These are phyloP conservation scores for Dolichallabes microphthalmus DNA, from an alignment of 2,113 vertebrate species.

Conservation along the genomic window DNA sequence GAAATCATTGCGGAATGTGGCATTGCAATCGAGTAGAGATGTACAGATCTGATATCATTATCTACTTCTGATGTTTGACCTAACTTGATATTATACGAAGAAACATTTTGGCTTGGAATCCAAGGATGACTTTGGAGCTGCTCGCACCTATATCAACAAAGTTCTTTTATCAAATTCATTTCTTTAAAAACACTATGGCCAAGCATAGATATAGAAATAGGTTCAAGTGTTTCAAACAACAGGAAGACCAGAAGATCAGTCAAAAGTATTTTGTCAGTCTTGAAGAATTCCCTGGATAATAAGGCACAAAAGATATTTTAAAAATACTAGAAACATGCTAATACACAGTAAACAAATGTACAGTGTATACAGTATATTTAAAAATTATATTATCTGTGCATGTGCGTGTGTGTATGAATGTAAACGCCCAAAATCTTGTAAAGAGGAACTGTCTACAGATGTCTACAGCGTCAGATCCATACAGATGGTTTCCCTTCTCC, in stretches of 20 bases:
- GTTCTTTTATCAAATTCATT: background rate
- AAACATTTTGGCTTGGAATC: background rate
- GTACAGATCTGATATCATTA: conserved; percentile 26
- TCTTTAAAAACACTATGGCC: background rate
- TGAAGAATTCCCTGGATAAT: conserved; percentile 21
- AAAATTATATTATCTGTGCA: background rate
- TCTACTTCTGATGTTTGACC: background rate
- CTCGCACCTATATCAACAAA: conserved; percentile 6
- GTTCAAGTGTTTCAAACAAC: background rate
- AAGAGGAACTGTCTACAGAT: background rate
- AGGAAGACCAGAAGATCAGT: conserved; percentile 18
- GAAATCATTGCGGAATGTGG: conserved; percentile 45
- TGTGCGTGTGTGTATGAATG: background rate
- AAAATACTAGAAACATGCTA: background rate
- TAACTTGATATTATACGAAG: background rate
- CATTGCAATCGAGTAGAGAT: background rate
- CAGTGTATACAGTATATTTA: background rate
- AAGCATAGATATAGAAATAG: background rate
- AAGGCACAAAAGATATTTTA: conserved; percentile 40
- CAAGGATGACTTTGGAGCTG: conserved; percentile 13
- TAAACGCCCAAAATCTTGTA: conserved; percentile 20
- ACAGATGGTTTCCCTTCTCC: conserved; percentile 77
- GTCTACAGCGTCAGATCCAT: conserved; percentile 64
- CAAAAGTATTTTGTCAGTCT: conserved; percentile 15
- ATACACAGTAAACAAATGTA: background rate